These are phyloP conservation scores for Iguana delicatissima DNA, from an alignment of 2,797 vertebrate genomes.

Conservation along the genomic window DNA sequence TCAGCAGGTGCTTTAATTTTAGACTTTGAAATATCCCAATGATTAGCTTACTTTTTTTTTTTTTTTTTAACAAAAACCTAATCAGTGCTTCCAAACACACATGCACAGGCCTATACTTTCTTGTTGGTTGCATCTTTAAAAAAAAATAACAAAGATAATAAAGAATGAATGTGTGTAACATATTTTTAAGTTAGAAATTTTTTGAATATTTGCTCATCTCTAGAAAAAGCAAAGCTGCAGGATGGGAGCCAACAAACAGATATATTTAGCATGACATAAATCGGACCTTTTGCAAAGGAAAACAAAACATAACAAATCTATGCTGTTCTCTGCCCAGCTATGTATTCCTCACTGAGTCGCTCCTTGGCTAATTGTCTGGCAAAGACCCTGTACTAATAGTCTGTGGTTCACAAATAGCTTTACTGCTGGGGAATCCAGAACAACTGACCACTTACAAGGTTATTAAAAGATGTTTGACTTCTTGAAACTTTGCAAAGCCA, in stretches of 20 bases:
- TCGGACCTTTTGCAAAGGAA: neutral
- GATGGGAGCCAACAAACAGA: neutral
- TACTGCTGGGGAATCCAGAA: slow-evolving; percentile 41
- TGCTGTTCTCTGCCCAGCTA: neutral
- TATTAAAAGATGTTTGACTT: slow-evolving; percentile 48
- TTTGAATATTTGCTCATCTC: neutral
- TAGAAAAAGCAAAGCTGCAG: neutral
- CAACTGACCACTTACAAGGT: slow-evolving; percentile 6
- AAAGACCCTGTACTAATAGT: neutral
- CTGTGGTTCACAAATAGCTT: neutral
- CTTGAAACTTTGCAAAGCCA: slow-evolving; percentile 1
- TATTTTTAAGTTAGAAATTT: neutral
- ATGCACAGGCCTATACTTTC: neutral
- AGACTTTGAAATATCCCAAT: neutral
- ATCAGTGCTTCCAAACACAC: neutral
- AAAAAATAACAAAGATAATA: neutral
- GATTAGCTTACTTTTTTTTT: neutral
- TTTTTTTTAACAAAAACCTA: neutral
- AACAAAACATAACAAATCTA: neutral
- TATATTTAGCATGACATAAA: neutral
- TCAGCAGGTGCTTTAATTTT: neutral
- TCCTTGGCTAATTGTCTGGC: slow-evolving; percentile 28
- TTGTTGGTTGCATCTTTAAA: neutral
- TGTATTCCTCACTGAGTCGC: neutral
- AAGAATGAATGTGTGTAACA: neutral